Evolutionary conservation across 2,888 invertebrate species (phyloP).

Genomic region (Lampropteryx suffumata): DNA sequence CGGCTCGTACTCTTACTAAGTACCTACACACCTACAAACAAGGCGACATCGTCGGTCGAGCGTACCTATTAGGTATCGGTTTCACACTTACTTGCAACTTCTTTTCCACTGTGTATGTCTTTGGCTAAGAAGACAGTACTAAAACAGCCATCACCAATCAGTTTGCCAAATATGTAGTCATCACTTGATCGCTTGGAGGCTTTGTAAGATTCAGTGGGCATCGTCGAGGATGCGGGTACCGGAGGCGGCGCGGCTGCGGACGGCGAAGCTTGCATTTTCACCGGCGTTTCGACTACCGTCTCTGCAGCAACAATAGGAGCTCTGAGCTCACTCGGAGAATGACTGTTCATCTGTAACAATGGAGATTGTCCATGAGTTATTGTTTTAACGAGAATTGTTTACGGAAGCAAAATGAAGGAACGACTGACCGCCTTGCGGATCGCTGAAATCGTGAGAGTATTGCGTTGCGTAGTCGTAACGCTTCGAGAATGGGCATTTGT

Average conservation of each 20-base stretch:
- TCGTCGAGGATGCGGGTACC: constrained; percentile 65
- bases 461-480: constrained; percentile 49
- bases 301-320: constrained; percentile 83
- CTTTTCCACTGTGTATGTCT: constrained; percentile 93
- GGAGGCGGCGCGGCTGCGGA: constrained; percentile 69
- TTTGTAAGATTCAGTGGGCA: constrained; percentile 65
- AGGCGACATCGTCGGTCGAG: too few species aligned
- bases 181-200: constrained; percentile 88
- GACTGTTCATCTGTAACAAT: constrained; percentile 72
- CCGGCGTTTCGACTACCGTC: constrained; percentile 74
- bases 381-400: constrained; percentile 30
- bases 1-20: too few species aligned
- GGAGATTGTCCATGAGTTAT: constrained; percentile 18
- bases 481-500: constrained; percentile 63
- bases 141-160: constrained; percentile 98
- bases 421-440: constrained; percentile 41
- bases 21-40: too few species aligned
- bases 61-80: too few species aligned
- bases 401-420: constrained; percentile 33
- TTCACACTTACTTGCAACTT: constrained; percentile 94
- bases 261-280: constrained; percentile 77
- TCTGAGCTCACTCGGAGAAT: constrained; percentile 67
- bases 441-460: constrained; percentile 38
- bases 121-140: constrained; percentile 97
- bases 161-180: constrained; percentile 97